phyloP scores from a whole-genome alignment of 2,888 invertebrate genomes.

The Amiota communis region DNA sequence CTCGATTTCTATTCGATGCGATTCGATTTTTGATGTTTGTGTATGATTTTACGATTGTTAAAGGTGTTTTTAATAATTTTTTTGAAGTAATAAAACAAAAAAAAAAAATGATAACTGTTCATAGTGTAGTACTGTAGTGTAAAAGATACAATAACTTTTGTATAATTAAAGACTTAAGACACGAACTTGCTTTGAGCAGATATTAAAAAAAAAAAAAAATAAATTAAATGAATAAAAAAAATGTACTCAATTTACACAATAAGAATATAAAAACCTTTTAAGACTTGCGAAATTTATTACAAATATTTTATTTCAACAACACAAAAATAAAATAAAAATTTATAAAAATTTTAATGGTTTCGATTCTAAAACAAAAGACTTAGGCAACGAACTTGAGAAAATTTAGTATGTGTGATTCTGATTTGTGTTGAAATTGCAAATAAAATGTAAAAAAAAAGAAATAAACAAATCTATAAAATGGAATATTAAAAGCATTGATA shows the following conservation, averaged over 20 bases:
- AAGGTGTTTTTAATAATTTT: constrained; percentile 29
- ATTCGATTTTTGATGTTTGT: constrained; percentile 53
- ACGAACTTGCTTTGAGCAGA: constrained; percentile 51
- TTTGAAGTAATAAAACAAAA: constrained; percentile 34
- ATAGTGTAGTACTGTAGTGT: background rate
- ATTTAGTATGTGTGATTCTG: too few relatives aligned
- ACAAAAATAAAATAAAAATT: constrained; percentile 35
- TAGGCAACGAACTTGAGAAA: background rate
- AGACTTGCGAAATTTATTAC: too few relatives aligned
- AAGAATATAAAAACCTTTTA: constrained; percentile 17
- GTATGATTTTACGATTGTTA: constrained; percentile 50
- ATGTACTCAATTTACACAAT: background rate
- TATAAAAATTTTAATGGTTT: constrained; percentile 33
- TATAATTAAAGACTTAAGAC: constrained; percentile 63
- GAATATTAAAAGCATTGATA: constrained; percentile 30
- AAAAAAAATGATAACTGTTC: constrained; percentile 13
- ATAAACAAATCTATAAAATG: too few relatives aligned
- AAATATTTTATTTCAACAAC: too few relatives aligned
- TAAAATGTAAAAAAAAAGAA: too few relatives aligned
- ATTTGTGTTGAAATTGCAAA: too few relatives aligned
- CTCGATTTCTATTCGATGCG: constrained; percentile 23
- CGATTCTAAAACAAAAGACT: background rate
- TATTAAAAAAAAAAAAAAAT: constrained; percentile 31
- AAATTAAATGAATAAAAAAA: background rate
- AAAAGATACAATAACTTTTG: background rate